Conservation (phyloP, 2,888 invertebrate species). For the Cataglyphis albicans region DNA sequence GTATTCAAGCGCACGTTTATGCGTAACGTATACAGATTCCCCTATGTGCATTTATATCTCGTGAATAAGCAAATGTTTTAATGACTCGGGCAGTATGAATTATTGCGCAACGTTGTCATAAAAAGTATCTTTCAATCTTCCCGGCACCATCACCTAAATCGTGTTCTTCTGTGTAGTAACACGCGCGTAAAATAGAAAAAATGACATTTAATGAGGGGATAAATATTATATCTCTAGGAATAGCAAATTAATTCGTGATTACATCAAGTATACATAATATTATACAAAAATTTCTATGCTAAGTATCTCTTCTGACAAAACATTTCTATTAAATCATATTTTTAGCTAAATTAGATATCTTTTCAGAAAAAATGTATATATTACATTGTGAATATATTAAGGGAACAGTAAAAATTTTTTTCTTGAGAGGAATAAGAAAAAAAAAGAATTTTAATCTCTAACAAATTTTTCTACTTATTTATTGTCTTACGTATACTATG, state of each 20-base stretch:
- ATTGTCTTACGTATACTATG: not conserved
- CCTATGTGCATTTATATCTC: slow-evolving; percentile 40
- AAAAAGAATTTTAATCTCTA: not conserved
- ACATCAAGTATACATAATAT: not conserved
- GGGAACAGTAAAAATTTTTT: not conserved
- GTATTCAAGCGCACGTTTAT: slow-evolving; percentile 16
- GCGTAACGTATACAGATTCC: slow-evolving; percentile 13
- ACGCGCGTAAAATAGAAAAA: not conserved
- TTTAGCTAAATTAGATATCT: not conserved
- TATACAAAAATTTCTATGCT: not conserved
- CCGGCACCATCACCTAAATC: slow-evolving; percentile 15
- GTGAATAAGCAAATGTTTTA: slow-evolving; percentile 52
- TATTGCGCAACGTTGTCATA: slow-evolving; percentile 34
- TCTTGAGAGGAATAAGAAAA: not conserved
- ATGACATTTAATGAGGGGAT: slow-evolving; percentile 4
- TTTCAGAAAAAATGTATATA: not conserved
- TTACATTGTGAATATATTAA: not conserved
- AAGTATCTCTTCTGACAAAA: not conserved
- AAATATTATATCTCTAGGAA: not conserved
- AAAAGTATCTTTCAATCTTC: slow-evolving; percentile 44
- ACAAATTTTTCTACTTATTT: not conserved
- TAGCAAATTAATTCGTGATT: slow-evolving; percentile 16
- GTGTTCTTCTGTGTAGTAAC: not conserved
- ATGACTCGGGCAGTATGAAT: slow-evolving; percentile 36
- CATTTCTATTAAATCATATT: not conserved